A percentile compares a stretch with the other conserved stretches of the same genome.
Evolutionary conservation across 2,113 vertebrate species (phyloP).

Genomic region (Heloderma charlesbogerti): DNA sequence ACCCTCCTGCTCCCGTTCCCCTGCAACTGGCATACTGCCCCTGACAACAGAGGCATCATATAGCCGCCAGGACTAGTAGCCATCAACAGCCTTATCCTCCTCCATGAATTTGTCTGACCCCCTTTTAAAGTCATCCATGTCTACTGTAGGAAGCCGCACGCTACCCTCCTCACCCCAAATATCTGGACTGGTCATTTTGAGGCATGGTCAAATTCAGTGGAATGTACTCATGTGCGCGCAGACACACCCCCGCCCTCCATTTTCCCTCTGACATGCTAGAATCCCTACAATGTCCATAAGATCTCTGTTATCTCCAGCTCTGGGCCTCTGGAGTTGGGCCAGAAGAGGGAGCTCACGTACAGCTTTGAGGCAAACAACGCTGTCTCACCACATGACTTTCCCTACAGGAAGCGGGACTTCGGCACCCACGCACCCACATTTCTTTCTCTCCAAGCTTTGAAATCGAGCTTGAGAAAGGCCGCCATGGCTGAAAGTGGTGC

Average conservation of each 20-base stretch:
- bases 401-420: not conserved
- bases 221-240: too few relatives aligned
- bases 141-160: not conserved
- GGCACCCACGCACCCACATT: not conserved
- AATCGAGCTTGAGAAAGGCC: not conserved
- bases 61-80: too few relatives aligned
- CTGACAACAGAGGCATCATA: too few relatives aligned
- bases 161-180: not conserved
- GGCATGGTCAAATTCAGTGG: not conserved
- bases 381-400: not conserved
- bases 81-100: too few relatives aligned
- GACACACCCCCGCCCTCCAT: too few relatives aligned
- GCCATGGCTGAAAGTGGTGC: not conserved
- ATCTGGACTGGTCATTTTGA: not conserved
- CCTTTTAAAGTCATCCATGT: too few relatives aligned
- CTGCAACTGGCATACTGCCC: too few relatives aligned
- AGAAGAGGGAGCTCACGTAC: not conserved
- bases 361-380: not conserved
- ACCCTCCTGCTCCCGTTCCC: too few relatives aligned
- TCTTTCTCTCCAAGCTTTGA: not conserved
- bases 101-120: too few relatives aligned
- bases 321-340: not conserved
- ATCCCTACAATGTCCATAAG: accelerated
- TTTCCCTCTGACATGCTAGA: accelerated
- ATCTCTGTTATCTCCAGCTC: accelerated